Evolutionary conservation across 2,888 invertebrate genomes (phyloP).

Genomic region (Flabesymbios commensalis): DNA sequence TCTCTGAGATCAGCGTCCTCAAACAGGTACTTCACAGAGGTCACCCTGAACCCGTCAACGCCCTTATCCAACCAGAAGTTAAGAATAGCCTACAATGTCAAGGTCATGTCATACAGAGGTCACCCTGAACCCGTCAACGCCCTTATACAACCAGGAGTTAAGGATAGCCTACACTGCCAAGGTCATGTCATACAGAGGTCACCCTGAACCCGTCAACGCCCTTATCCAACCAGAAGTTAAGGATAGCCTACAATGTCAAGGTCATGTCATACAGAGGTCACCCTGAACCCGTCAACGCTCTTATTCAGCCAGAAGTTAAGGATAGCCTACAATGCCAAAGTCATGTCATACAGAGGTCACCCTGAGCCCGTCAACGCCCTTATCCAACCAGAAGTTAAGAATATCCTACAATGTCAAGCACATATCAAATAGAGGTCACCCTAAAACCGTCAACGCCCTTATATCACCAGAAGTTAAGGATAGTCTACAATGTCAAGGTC

Average conservation of each 20-base stretch:
- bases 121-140: not conserved
- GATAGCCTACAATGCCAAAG: no score
- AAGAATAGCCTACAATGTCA: slow-evolving; percentile 21
- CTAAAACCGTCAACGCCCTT: slow-evolving; percentile 33
- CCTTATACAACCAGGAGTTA: no score
- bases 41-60: slow-evolving; percentile 39
- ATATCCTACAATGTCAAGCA: no score
- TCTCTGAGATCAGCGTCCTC: slow-evolving; percentile 52
- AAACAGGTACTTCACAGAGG: slow-evolving; percentile 43
- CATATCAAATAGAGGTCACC: slow-evolving; percentile 40
- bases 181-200: no score
- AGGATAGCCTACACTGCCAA: no score
- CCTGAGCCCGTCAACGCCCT: no score
- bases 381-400: no score
- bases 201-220: slow-evolving; percentile 38
- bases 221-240: slow-evolving; percentile 31
- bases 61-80: slow-evolving; percentile 32
- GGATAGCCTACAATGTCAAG: no score
- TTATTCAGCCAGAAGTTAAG: no score
- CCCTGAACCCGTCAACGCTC: no score
- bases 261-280: slow-evolving; percentile 38
- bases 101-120: not conserved
- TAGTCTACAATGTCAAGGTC: slow-evolving; percentile 8
- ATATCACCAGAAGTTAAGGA: slow-evolving; percentile 29
- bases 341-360: no score